Base-by-base conservation (phyloP, 1,140 invertebrate species). In the Galleria mellonella region DNA sequence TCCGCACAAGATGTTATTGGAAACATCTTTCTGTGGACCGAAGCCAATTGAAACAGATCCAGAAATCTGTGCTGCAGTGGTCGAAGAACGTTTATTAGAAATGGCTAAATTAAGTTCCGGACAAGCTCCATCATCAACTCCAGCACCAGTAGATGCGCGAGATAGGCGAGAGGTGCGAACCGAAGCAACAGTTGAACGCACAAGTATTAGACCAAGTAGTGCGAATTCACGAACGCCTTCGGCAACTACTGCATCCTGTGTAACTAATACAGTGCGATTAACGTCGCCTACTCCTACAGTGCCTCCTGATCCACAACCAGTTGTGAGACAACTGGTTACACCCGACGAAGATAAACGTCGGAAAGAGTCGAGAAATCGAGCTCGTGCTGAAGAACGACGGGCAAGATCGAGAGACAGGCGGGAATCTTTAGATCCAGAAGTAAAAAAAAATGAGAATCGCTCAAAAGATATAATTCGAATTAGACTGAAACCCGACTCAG, bases 1-100 rank as follows among this genome's bases (percentile, higher is more conserved):
- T 17, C 95, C 95, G 4, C 94, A 96, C 82, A 93, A 93, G 78
- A 96, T 95, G 89, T 83, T 96, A 12, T 86, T 96, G 12, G 94
- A 96, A 83, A 96, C 94, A 0, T 96, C 94, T 0, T 96, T 96
- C 71, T 96, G 94, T 66, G 95, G 95, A 0, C 92, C 91, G 37
- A 94, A 93, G 61, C 91, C 92, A 0, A 81, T 90, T n/a, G 88
- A 90, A 51, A 85, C 74, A 23, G 86, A 87, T 15, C 78, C 75
- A 2, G 88, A 89, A 43, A 85, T 90, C 10, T 72, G 72, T 30
- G 68, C 66, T 3, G 74, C 72, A 9, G 79, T 64, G 2, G 72
- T 78, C 0, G 76, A 79, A 30, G 69, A 76, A 45, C 59, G 71
- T 1, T 53, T 83, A 2, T 56, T 83, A 0, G 75, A 79, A 55